Percentiles rank a stretch among this genome's conserved stretches.
Conservation (phyloP, 2,113 vertebrate species). For the Rhinichthys klamathensis region DNA sequence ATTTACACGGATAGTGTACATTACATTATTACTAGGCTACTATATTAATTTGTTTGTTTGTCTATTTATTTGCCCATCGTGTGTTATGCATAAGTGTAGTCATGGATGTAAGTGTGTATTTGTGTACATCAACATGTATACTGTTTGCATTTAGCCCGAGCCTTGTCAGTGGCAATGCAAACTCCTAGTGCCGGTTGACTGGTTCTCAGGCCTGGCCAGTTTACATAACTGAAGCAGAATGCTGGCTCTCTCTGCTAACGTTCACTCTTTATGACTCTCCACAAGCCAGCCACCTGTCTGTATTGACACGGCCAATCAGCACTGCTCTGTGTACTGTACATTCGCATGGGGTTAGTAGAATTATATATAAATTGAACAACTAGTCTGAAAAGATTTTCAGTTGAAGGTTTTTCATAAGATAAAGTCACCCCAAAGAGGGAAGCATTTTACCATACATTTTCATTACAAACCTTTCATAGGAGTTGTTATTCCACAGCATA, state of each 20-base stretch:
- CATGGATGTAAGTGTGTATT: conserved; percentile 19
- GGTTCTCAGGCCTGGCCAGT: conserved; percentile 70
- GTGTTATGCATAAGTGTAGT: conserved; percentile 18
- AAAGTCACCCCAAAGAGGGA: neutral
- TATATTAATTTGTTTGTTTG: neutral
- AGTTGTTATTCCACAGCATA: neutral
- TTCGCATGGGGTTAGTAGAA: neutral
- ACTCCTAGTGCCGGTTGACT: conserved; percentile 75
- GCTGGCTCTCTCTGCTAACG: conserved; percentile 68
- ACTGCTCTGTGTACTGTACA: neutral
- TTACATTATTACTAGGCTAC: too few relatives aligned
- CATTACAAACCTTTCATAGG: neutral
- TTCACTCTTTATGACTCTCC: conserved; percentile 65
- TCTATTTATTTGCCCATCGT: neutral
- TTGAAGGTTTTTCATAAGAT: neutral
- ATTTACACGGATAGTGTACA: too few relatives aligned
- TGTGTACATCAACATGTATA: conserved; percentile 15
- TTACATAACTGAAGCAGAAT: conserved; percentile 81
- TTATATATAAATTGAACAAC: neutral
- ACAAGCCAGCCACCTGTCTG: conserved; percentile 43
- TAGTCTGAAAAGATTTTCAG: neutral
- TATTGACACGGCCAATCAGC: conserved; percentile 1
- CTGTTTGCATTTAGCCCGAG: conserved; percentile 22
- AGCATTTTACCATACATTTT: neutral
- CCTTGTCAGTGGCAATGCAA: conserved; percentile 68